These are phyloP conservation scores for Hipparchia sbordonii DNA, from an alignment of 2,888 invertebrate genomes.

Conservation along the genomic window DNA sequence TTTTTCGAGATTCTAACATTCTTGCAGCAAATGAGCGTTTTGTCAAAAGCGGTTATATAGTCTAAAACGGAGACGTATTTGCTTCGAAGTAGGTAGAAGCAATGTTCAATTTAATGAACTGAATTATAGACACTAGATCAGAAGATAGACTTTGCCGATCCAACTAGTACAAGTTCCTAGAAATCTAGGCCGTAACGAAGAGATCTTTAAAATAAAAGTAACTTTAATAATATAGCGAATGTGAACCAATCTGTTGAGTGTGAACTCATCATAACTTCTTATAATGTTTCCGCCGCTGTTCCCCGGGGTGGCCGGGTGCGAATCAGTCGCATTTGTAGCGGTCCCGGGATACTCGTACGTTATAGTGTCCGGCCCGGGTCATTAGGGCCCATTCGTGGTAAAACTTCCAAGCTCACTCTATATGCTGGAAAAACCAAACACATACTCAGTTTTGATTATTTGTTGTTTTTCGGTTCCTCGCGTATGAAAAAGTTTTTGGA, in stretches of 20 bases:
- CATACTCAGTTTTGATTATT: slow-evolving; percentile 16
- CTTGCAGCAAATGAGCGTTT: too few relatives aligned
- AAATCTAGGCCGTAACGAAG: not conserved
- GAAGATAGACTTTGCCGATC: not conserved
- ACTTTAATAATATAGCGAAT: not conserved
- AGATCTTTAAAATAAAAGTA: not conserved
- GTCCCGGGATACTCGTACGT: slow-evolving; percentile 53
- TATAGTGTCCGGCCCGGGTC: slow-evolving; percentile 64
- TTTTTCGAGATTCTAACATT: too few relatives aligned
- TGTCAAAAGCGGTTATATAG: too few relatives aligned
- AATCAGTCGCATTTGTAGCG: slow-evolving; percentile 61
- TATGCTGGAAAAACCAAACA: slow-evolving; percentile 17
- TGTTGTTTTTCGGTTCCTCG: not conserved
- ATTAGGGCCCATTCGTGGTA: slow-evolving; percentile 70
- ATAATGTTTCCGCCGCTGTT: slow-evolving; percentile 51
- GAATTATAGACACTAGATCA: not conserved
- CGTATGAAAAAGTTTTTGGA: not conserved
- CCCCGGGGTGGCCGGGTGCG: slow-evolving; percentile 51
- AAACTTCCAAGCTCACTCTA: slow-evolving; percentile 28
- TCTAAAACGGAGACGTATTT: too few relatives aligned
- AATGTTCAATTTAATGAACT: too few relatives aligned
- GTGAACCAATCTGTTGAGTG: slow-evolving; percentile 33
- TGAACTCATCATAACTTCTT: slow-evolving; percentile 56
- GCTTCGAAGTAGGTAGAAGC: too few relatives aligned
- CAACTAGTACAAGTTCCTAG: not conserved